Evolutionary conservation across 2,113 vertebrate genomes (phyloP), one percentile per base, ranked within the genome.

Genomic region (Rousettus leschenaultii): DNA sequence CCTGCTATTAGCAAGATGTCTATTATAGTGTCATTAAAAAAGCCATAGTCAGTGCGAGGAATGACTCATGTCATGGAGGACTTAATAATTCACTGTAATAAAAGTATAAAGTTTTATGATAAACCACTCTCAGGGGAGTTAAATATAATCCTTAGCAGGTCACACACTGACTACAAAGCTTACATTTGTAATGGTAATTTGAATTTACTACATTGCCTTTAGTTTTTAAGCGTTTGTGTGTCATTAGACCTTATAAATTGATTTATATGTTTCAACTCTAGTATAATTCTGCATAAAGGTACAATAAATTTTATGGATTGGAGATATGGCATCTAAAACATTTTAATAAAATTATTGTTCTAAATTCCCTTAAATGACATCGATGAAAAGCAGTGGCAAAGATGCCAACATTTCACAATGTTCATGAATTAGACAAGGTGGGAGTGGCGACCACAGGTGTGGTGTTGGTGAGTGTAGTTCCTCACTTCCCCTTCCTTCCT

Each of bases 101-200:
- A 99, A 99, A 99, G 98, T 98, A 99, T 99, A 99, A 98, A 99
- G 98, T 99, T 99, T 99, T 99, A 99, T 99, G 98, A 99, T 99
- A 99, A 99, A 99, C 98, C 98, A 98, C 98, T 99, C 98, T 99
- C 98, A 98, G 97, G 98, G 98, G 98, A 99, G 98, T 99, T 99
- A 98, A 99, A 99, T 98, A 99, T 98, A 99, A 99, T 99, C 98
- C 98, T 98, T 99, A 98, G 98, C 59, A 77, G 98, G 98, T 99
- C 98, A 99, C 98, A 99, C 98, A 98, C 98, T 98, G 98, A 98
- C 98, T 99, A 98, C 98, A 98, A 98, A 98, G 98, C 98, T 98
- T 99, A 99, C 98, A 98, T 99, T 99, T 98, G 98, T 99, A 98
- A 99, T 99, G 98, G 98, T 99, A 99, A 99, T 99, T 99, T 99